These are phyloP conservation scores for Luscinia luscinia DNA, from an alignment of 2,797 vertebrate genomes.

Conservation along the genomic window DNA sequence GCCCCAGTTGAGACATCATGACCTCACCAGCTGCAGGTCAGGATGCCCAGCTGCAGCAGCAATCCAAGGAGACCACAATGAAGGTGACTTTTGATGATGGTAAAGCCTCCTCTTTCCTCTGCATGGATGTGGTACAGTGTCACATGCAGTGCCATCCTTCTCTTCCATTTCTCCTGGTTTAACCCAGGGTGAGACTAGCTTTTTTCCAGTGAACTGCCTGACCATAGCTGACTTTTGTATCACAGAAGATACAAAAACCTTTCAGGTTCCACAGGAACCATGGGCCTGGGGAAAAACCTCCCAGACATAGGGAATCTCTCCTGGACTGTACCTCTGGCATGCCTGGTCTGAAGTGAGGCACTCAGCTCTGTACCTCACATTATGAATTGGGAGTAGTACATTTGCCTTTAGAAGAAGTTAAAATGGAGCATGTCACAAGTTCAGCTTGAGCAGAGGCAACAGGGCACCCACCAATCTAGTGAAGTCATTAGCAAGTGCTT, in stretches of 20 bases:
- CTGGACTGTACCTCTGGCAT: not conserved
- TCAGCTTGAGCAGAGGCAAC: not conserved
- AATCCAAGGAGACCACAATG: not conserved
- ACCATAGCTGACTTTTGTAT: not conserved
- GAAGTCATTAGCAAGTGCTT: not conserved
- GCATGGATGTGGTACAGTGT: not conserved
- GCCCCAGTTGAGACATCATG: not conserved
- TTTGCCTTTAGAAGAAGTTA: not conserved
- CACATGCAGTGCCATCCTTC: not conserved
- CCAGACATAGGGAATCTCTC: not conserved
- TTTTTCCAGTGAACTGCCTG: not conserved
- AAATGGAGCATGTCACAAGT: not conserved
- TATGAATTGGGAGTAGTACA: not conserved
- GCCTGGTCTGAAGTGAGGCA: not conserved
- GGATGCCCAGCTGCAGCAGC: not conserved
- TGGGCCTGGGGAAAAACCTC: not conserved
- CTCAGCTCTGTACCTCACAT: not conserved
- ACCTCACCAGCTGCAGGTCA: not conserved
- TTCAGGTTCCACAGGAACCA: not conserved
- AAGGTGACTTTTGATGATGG: not conserved
- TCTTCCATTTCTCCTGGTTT: not conserved
- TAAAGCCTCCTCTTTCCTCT: not conserved
- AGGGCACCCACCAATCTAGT: not conserved
- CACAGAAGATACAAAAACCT: not conserved
- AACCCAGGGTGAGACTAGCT: not conserved